phyloP scores from a whole-genome alignment of 1,140 invertebrate genomes.

The Pogonomyrmex barbatus region DNA sequence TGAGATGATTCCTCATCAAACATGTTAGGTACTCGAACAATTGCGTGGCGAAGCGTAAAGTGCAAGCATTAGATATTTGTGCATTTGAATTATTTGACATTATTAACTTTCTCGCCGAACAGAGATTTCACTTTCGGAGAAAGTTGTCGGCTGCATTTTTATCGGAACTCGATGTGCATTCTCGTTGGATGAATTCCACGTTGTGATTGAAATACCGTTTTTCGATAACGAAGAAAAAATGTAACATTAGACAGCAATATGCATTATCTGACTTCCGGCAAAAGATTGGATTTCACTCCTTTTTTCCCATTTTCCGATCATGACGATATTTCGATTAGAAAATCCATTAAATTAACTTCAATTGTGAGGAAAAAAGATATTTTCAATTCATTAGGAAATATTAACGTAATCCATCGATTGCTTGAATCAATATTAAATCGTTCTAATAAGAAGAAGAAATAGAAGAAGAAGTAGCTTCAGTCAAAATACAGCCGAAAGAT shows the following conservation, averaged over 20 bases:
- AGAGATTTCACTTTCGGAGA: conserved; percentile 80
- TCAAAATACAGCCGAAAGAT: too few species aligned
- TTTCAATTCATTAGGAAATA: too few species aligned
- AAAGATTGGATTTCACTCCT: neutral
- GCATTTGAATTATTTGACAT: conserved; percentile 43
- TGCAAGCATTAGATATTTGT: neutral
- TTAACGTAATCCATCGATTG: too few species aligned
- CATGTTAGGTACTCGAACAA: neutral
- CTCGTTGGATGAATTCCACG: neutral
- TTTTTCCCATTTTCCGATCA: neutral
- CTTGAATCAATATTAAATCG: too few species aligned
- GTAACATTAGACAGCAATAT: neutral
- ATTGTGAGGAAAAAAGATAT: too few species aligned
- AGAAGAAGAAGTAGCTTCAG: too few species aligned
- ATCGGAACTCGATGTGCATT: conserved; percentile 28
- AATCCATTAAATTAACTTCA: neutral
- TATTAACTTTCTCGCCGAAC: conserved; percentile 72
- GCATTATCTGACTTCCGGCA: neutral
- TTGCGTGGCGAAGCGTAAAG: neutral
- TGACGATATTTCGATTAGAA: neutral
- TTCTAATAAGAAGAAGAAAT: too few species aligned
- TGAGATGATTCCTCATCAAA: neutral
- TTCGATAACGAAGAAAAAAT: neutral
- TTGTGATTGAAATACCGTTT: neutral
- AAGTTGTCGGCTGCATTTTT: conserved; percentile 72